These are phyloP conservation scores for Malurus cyaneus DNA, from an alignment of 2,113 vertebrate species.

Conservation along the genomic window DNA sequence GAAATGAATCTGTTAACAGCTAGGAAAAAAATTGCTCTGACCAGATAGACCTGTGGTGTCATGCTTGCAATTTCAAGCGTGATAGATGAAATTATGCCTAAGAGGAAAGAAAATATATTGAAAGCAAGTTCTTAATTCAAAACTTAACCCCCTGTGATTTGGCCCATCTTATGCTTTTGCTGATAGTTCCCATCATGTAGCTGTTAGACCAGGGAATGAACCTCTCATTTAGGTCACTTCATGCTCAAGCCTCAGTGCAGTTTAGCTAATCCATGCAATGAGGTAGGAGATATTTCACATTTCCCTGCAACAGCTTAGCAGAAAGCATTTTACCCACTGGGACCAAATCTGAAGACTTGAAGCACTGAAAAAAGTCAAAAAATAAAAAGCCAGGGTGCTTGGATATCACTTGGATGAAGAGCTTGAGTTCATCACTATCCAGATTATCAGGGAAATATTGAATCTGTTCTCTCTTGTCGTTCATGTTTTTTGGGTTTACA, in stretches of 20 bases:
- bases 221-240: not conserved
- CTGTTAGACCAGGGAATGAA: not conserved
- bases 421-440: not conserved
- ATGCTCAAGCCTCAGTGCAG: not conserved
- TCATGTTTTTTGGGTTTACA: not conserved
- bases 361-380: not conserved
- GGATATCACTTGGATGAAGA: too few relatives aligned
- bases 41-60: conserved; percentile 17
- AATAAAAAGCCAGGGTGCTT: not conserved
- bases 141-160: not conserved
- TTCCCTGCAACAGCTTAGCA: not conserved
- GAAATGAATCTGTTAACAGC: conserved; percentile 65
- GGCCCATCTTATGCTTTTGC: not conserved
- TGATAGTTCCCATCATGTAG: not conserved
- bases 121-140: conserved; percentile 25
- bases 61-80: conserved; percentile 56
- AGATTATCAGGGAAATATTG: not conserved
- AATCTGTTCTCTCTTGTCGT: not conserved
- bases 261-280: conserved; percentile 1
- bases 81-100: conserved; percentile 39
- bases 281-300: not conserved
- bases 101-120: not conserved
- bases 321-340: not conserved
- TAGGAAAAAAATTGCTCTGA: conserved; percentile 33
- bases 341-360: not conserved